phyloP scores from a whole-genome alignment of 2,797 vertebrate genomes.

The Malurus splendens region DNA sequence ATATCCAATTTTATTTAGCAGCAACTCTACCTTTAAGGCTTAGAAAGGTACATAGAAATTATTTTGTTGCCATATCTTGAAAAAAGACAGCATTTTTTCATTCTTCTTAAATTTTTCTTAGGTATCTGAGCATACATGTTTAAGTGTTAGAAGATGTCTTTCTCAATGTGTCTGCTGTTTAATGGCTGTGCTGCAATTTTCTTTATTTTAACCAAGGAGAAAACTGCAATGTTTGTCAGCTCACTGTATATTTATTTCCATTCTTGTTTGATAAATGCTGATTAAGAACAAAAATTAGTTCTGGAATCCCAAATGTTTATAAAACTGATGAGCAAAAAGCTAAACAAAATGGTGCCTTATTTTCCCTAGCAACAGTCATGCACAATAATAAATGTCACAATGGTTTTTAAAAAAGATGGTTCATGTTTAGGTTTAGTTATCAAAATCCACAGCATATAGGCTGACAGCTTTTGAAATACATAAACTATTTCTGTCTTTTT shows the following conservation, averaged over 20 bases:
- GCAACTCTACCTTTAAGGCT: background rate
- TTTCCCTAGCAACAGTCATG: slow-evolving; percentile 44
- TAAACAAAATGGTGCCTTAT: slow-evolving; percentile 59
- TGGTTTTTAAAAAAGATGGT: slow-evolving; percentile 36
- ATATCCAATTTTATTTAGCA: background rate
- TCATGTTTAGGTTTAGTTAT: slow-evolving; percentile 73
- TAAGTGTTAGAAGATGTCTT: slow-evolving; percentile 22
- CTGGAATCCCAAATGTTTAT: slow-evolving; percentile 54
- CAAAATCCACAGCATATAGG: slow-evolving; percentile 74
- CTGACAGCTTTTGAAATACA: slow-evolving; percentile 78
- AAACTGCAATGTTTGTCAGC: slow-evolving; percentile 36
- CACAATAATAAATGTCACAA: slow-evolving; percentile 50
- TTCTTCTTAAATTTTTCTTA: background rate
- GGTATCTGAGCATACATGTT: background rate
- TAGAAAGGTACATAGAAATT: slow-evolving; percentile 34
- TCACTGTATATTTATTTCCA: slow-evolving; percentile 46
- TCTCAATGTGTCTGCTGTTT: slow-evolving; percentile 22
- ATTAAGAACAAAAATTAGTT: slow-evolving; percentile 49
- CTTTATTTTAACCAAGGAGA: slow-evolving; percentile 44
- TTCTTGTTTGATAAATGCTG: slow-evolving; percentile 59
- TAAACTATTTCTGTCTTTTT: slow-evolving; percentile 73
- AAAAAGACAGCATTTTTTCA: slow-evolving; percentile 45
- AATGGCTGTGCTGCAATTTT: slow-evolving; percentile 40
- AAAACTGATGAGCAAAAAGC: slow-evolving; percentile 37
- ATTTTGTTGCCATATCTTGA: slow-evolving; percentile 36